Percentiles rank a stretch among this genome's conserved stretches.
Evolutionary conservation across 2,113 vertebrate species (phyloP).

Genomic region (Burhinus bistriatus): DNA sequence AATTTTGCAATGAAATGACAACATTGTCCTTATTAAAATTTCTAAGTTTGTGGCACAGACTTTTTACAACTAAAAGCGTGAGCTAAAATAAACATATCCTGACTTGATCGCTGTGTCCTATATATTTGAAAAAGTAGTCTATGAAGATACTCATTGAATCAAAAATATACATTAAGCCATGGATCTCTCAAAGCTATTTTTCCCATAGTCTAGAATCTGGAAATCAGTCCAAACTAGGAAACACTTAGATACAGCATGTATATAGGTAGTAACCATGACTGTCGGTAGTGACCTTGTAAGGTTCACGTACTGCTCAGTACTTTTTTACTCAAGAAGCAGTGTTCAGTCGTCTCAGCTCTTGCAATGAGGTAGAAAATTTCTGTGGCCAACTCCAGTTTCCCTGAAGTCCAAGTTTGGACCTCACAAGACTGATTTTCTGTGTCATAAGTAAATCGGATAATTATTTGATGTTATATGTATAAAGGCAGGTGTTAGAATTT

Average conservation of each 20-base stretch:
- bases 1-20: constrained; percentile 4
- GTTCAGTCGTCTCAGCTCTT: neutral
- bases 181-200: neutral
- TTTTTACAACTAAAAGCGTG: neutral
- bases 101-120: neutral
- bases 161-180: neutral
- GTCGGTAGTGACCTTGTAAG: neutral
- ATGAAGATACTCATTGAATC: neutral
- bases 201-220: neutral
- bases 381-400: neutral
- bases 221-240: neutral
- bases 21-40: neutral
- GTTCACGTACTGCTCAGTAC: neutral
- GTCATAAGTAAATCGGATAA: neutral
- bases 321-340: neutral
- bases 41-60: neutral
- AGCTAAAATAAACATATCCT: neutral
- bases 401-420: neutral
- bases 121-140: neutral
- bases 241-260: neutral
- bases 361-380: neutral
- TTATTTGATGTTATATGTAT: neutral
- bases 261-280: neutral
- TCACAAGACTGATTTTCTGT: neutral
- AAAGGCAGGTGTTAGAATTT: neutral